Percentiles rank a stretch among this genome's conserved stretches.
These are phyloP conservation scores for Macrotus californicus DNA, from an alignment of 2,113 vertebrate genomes.

Conservation along the genomic window DNA sequence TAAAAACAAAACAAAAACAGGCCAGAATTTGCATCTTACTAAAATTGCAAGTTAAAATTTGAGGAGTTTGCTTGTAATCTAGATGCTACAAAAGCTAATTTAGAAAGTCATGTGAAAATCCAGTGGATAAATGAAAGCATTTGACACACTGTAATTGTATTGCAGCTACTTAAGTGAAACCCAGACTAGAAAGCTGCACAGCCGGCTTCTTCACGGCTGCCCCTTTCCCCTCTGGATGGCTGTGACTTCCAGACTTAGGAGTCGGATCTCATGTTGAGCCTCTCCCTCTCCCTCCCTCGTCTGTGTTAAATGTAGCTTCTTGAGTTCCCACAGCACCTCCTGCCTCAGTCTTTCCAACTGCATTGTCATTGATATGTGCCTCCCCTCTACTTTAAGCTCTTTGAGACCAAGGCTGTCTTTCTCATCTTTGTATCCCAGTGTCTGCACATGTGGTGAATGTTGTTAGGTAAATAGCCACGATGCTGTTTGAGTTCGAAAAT, in stretches of 20 bases:
- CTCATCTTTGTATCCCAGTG: background rate
- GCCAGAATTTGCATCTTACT: background rate
- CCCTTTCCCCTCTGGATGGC: background rate
- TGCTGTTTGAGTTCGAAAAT: background rate
- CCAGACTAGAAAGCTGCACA: no score
- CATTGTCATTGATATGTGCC: background rate
- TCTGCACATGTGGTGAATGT: background rate
- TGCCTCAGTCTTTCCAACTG: background rate
- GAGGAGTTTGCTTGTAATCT: background rate
- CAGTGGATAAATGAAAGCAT: background rate
- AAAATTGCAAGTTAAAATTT: background rate
- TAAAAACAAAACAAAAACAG: background rate
- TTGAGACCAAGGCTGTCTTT: background rate
- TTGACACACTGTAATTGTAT: accelerated
- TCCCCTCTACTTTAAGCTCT: background rate
- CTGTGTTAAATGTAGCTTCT: background rate
- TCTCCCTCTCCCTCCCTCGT: background rate
- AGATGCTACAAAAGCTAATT: background rate
- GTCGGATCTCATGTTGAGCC: background rate
- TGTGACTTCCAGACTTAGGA: background rate
- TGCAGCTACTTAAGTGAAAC: background rate
- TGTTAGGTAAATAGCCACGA: background rate
- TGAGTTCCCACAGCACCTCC: background rate
- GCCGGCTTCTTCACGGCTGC: background rate
- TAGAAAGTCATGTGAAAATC: background rate